A percentile compares a stretch with the other conserved stretches of the same genome.
Conservation (phyloP, 2,888 invertebrate genomes). For the Blomia tropicalis region DNA sequence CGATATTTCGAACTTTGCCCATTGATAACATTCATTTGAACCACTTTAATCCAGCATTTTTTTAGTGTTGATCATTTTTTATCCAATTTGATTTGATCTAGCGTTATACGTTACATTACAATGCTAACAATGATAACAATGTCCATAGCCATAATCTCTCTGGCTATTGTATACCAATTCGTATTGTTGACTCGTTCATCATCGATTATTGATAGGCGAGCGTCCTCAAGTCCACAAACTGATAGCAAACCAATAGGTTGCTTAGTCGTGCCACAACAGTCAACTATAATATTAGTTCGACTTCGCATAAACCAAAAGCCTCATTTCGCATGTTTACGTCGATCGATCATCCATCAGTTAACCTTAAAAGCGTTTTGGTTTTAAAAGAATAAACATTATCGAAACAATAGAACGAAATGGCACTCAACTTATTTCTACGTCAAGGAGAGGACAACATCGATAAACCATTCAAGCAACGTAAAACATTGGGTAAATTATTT, state of each 20-base stretch:
- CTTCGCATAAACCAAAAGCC: background rate
- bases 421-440: background rate
- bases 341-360: background rate
- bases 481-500: slow-evolving; percentile 21
- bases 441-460: background rate
- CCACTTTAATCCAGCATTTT: too few species aligned
- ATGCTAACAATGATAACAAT: too few species aligned
- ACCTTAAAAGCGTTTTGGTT: background rate
- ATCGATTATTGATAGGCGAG: too few species aligned
- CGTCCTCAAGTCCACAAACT: too few species aligned
- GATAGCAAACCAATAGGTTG: background rate
- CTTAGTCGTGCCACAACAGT: background rate
- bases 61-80: too few species aligned
- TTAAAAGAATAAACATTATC: background rate
- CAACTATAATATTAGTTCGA: background rate
- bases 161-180: too few species aligned
- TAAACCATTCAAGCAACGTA: slow-evolving; percentile 25
- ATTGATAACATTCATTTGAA: too few species aligned
- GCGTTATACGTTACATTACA: too few species aligned
- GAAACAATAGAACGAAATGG: background rate
- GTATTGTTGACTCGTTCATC: too few species aligned
- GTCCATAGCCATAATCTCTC: too few species aligned
- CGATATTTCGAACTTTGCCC: too few species aligned
- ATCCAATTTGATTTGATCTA: too few species aligned
- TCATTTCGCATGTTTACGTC: slow-evolving; percentile 12